Evolutionary conservation across 2,797 vertebrate genomes (phyloP).

Genomic region (Falco novaeseelandiae): DNA sequence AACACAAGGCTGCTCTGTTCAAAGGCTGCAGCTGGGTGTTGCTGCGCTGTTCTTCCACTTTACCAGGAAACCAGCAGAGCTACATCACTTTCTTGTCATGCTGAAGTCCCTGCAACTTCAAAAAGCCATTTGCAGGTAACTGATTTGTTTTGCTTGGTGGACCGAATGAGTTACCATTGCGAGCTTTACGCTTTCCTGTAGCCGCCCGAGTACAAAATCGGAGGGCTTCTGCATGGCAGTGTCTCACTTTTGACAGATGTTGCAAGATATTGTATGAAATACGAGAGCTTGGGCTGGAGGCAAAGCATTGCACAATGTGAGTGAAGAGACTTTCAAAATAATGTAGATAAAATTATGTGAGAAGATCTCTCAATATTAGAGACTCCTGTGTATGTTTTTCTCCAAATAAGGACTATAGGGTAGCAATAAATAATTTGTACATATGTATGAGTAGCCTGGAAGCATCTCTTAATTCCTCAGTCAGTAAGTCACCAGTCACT

Average conservation of each 20-base stretch:
- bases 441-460: not conserved
- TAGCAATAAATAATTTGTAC: not conserved
- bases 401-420: not conserved
- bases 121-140: not conserved
- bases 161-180: not conserved
- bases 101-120: not conserved
- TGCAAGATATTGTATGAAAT: not conserved
- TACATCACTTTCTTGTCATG: not conserved
- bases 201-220: not conserved
- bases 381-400: not conserved
- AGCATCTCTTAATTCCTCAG: not conserved
- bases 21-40: not conserved
- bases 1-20: not conserved
- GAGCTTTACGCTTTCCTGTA: not conserved
- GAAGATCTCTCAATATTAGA: not conserved
- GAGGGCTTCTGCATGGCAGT: not conserved
- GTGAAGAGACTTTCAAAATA: not conserved
- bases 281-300: rapidly evolving
- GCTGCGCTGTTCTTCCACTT: not conserved
- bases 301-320: not conserved
- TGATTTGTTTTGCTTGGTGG: not conserved
- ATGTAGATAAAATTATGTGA: not conserved
- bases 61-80: not conserved
- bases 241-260: not conserved
- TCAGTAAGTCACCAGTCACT: not conserved